These are phyloP conservation scores for Larimichthys polyactis DNA, from an alignment of 2,113 vertebrate genomes.

Conservation along the genomic window DNA sequence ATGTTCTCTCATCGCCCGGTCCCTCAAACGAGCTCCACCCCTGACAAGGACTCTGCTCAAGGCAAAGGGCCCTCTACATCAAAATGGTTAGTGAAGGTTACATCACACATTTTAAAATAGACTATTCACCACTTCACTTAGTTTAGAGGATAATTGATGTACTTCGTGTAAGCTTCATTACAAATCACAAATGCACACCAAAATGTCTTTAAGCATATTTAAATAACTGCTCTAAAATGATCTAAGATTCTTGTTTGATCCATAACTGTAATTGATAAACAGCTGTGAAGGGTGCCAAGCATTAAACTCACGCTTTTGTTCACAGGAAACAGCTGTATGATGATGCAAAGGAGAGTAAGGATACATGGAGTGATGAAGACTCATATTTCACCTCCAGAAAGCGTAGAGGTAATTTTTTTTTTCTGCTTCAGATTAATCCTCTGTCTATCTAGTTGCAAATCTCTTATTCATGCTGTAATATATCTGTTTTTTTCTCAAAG, in stretches of 20 bases:
- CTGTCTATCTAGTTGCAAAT: background rate
- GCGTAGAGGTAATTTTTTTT: conserved; percentile 15
- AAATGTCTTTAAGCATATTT: background rate
- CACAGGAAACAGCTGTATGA: conserved; percentile 58
- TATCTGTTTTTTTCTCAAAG: conserved; percentile 10
- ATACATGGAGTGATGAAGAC: conserved; percentile 78
- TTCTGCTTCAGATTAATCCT: background rate
- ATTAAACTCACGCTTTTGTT: background rate
- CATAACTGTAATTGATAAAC: too few relatives aligned
- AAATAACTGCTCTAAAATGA: background rate
- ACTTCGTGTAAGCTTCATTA: background rate
- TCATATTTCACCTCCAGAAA: conserved; percentile 5
- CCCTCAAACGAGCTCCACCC: conserved; percentile 65
- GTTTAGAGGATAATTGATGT: background rate
- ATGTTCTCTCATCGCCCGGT: fast-evolving
- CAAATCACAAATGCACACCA: background rate
- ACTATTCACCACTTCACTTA: background rate
- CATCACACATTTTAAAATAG: background rate
- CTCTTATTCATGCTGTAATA: background rate
- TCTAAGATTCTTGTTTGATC: background rate
- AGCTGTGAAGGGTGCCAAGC: too few relatives aligned
- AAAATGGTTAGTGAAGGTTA: conserved; percentile 61
- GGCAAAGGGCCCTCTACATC: background rate
- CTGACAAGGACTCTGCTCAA: conserved; percentile 26
- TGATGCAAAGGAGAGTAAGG: conserved; percentile 62